Base-by-base conservation (phyloP, 2,113 vertebrate species). In the Chloropsis cyanopogon region DNA sequence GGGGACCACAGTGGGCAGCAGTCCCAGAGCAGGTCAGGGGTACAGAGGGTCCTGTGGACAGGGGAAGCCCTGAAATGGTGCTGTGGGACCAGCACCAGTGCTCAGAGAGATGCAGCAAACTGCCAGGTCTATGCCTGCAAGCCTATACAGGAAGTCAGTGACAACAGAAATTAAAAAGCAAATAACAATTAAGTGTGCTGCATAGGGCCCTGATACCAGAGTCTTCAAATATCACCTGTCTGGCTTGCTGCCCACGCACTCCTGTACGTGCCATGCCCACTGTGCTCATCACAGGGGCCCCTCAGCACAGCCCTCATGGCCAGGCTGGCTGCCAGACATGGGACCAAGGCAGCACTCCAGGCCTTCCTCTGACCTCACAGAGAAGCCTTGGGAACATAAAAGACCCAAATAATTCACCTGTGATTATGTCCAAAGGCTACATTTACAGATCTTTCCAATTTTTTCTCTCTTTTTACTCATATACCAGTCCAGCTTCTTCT, bases 241-340 rank as follows among this genome's bases (percentile, higher is more conserved):
- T 31, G 59, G 47, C 29, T 28, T 14, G 12, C 24, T 66, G 37
- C 33, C 65, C 4, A 1, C 24, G 33, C 52, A 44, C 5, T 28
- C 52, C 60, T 35, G 28, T 5, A 9, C 20, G n/a, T 26, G 10
- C 12, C 50, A 28, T 10, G 29, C 46, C 56, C 33, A 37, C 46
- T 0, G 3, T 6, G 9, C 4, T 7, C 0, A 3, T 9, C 25
- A 41, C 11, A 2, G 2, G 37, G 31, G 16, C 6, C 11, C 17
- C 15, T 37, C 20, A 10, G 37, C 75, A n/a, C 17, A 61, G 52
- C 15, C 7, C 2, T 0, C 2, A 6, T 0, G 2, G 39, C 44
- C 4, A 0, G 33, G 65, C 47, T 35, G 63, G 49, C n/a, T 5
- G 18, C 64, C 1, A 3, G 29, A 31, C 3, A 6, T 0, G 1